These are phyloP conservation scores for Periparus ater DNA, from an alignment of 2,797 vertebrate species.

Conservation along the genomic window DNA sequence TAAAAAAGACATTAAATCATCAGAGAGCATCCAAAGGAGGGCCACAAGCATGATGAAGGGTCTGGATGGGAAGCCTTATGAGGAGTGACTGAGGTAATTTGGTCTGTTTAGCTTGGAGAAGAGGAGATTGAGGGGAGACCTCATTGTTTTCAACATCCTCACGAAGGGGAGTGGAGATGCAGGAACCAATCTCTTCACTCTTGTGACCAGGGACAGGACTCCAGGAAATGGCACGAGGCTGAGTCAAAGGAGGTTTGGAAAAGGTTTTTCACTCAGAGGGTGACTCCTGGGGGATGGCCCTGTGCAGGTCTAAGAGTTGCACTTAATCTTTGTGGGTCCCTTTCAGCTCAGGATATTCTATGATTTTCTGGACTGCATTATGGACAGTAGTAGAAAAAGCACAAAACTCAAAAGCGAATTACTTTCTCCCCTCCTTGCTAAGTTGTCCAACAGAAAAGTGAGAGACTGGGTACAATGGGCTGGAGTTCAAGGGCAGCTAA, in stretches of 20 bases:
- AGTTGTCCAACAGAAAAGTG: not conserved
- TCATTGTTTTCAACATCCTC: not conserved
- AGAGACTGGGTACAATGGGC: not conserved
- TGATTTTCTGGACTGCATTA: not conserved
- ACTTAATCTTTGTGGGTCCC: not conserved
- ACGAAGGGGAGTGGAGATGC: accelerated
- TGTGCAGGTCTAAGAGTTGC: not conserved
- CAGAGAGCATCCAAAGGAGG: accelerated
- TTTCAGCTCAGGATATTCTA: not conserved
- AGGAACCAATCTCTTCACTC: not conserved
- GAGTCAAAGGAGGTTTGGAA: not conserved
- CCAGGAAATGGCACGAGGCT: not conserved
- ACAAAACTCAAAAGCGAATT: not conserved
- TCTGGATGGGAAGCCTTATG: not conserved
- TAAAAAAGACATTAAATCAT: not conserved
- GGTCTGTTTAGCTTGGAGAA: not conserved
- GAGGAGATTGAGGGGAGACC: not conserved
- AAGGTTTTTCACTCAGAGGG: not conserved
- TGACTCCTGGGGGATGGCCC: not conserved
- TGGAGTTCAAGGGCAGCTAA: not conserved
- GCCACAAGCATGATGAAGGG: not conserved
- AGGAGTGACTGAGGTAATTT: not conserved
- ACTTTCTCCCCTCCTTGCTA: not conserved
- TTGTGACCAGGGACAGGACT: not conserved
- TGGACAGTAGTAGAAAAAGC: not conserved